These are phyloP conservation scores for Laothoe populi DNA, from an alignment of 2,888 invertebrate genomes.

Conservation along the genomic window DNA sequence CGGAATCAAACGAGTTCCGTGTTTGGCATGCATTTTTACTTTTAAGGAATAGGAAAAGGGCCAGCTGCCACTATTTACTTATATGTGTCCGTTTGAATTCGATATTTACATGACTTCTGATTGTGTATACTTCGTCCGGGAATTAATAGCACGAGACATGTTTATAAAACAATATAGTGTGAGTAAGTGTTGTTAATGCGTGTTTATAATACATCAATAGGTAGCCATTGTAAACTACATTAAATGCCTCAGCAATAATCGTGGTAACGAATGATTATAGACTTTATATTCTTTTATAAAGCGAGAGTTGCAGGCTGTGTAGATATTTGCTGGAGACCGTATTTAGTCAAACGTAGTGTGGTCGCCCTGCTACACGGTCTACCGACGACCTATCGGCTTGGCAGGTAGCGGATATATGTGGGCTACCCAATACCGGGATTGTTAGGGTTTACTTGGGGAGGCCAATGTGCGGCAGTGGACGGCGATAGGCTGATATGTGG, in stretches of 20 bases:
- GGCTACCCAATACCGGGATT: too few relatives aligned
- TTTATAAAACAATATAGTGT: constrained; percentile 21
- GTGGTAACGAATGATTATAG: neutral
- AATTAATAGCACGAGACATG: constrained; percentile 20
- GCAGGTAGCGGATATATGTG: too few relatives aligned
- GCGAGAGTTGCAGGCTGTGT: too few relatives aligned
- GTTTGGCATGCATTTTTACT: constrained; percentile 48
- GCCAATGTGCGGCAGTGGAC: too few relatives aligned
- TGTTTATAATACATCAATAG: constrained; percentile 18
- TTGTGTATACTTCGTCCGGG: constrained; percentile 13
- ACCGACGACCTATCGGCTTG: too few relatives aligned
- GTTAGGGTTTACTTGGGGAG: too few relatives aligned
- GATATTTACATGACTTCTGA: constrained; percentile 14
- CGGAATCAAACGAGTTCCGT: constrained; percentile 57
- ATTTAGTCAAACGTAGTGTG: too few relatives aligned
- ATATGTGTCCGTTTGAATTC: constrained; percentile 28
- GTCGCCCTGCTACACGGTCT: too few relatives aligned
- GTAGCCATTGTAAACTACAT: constrained; percentile 19
- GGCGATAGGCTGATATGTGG: neutral
- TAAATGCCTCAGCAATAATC: constrained; percentile 26
- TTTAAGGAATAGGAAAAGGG: constrained; percentile 46
- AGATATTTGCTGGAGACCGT: too few relatives aligned
- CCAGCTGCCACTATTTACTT: constrained; percentile 26
- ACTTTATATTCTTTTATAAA: too few relatives aligned
- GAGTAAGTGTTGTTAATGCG: constrained; percentile 13